A percentile compares a stretch with the other conserved stretches of the same genome.
phyloP scores from a whole-genome alignment of 2,797 vertebrate genomes.

The Poeciliopsis turneri region DNA sequence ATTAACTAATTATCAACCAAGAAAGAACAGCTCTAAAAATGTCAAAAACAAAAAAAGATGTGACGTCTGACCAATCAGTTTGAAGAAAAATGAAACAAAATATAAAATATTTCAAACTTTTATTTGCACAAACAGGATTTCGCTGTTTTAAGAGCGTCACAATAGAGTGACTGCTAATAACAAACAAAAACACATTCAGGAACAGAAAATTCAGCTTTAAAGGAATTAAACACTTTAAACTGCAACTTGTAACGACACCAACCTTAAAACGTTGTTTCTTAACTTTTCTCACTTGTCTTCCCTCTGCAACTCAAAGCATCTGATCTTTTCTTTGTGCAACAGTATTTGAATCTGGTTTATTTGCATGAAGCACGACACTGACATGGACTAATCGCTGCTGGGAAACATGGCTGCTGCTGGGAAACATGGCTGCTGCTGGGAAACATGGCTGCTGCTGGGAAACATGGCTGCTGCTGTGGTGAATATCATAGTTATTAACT shows the following conservation, averaged over 20 bases:
- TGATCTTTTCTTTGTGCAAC: not conserved
- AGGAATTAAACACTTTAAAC: too few relatives aligned
- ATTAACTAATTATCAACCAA: too few relatives aligned
- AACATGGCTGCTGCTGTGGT: not conserved
- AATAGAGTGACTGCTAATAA: not conserved
- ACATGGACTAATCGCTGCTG: not conserved
- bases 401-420: too few relatives aligned
- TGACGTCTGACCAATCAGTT: too few relatives aligned
- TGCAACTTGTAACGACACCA: not conserved
- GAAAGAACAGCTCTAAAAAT: too few relatives aligned
- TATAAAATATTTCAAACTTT: too few relatives aligned
- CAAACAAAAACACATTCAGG: not conserved
- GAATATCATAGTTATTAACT: not conserved
- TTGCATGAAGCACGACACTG: not conserved
- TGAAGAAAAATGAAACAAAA: too few relatives aligned
- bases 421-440: too few relatives aligned
- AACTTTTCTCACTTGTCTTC: not conserved
- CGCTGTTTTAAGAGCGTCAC: not conserved
- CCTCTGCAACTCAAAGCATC: not conserved
- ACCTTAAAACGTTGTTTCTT: not conserved
- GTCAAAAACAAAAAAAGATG: too few relatives aligned
- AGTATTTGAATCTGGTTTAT: not conserved
- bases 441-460: too few relatives aligned
- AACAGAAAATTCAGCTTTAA: not conserved
- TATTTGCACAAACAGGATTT: not conserved